Evolutionary conservation across 2,113 vertebrate genomes (phyloP).

Genomic region (Centrocercus urophasianus): DNA sequence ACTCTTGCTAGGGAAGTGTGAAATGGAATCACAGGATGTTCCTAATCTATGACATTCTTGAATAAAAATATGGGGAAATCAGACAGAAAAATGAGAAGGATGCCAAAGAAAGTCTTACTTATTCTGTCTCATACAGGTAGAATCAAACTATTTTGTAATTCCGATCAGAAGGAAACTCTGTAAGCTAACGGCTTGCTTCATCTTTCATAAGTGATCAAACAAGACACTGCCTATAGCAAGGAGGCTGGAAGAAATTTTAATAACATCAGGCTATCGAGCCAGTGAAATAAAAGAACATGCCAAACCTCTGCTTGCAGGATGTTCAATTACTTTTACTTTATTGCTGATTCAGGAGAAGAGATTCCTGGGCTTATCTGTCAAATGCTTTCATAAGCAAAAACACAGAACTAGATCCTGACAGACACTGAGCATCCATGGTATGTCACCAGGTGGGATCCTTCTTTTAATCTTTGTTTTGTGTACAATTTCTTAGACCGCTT

Average conservation of each 20-base stretch:
- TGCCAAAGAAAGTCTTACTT: constrained; percentile 21
- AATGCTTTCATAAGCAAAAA: neutral
- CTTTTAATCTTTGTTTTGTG: neutral
- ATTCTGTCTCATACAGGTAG: constrained; percentile 6
- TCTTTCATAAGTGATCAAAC: constrained; percentile 55
- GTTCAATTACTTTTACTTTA: constrained; percentile 20
- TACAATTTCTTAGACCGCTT: neutral
- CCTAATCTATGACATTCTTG: neutral
- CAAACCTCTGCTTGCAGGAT: neutral
- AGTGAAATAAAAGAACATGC: constrained; percentile 7
- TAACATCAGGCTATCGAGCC: constrained; percentile 16
- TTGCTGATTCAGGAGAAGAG: neutral
- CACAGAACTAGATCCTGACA: neutral
- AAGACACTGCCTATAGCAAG: constrained; percentile 20
- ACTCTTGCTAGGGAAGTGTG: constrained; percentile 38
- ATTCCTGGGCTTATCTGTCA: neutral
- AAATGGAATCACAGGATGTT: constrained; percentile 39
- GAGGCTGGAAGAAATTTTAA: constrained; percentile 51
- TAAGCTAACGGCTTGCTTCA: neutral
- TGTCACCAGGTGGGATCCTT: neutral
- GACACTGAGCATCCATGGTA: neutral
- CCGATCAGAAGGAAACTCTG: constrained; percentile 11
- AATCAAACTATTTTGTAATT: constrained; percentile 54
- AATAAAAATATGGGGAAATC: constrained; percentile 9
- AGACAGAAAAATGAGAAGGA: constrained; percentile 39